Conservation (phyloP, 2,797 vertebrate species). For the Clarias platycephalus region DNA sequence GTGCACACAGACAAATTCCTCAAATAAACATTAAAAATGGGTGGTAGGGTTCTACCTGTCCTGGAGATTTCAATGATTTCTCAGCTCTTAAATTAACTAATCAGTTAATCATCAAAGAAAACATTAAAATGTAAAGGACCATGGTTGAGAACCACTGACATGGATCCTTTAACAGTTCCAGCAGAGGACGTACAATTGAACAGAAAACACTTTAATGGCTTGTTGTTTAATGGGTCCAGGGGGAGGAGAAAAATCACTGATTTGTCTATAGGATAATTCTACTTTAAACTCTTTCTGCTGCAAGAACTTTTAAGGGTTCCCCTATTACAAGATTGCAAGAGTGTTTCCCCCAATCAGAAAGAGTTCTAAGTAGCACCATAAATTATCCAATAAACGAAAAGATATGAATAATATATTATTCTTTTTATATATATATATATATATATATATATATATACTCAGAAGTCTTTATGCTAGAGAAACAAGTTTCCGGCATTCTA, state of each 20-base stretch:
- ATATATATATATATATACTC: background rate
- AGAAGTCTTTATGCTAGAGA: background rate
- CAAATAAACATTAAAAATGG: background rate
- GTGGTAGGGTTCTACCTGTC: background rate
- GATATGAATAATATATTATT: too few species aligned
- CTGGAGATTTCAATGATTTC: too few species aligned
- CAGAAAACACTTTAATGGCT: background rate
- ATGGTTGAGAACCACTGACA: background rate
- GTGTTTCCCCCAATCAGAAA: background rate
- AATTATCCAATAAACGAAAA: background rate
- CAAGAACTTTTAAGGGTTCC: background rate
- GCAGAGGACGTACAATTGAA: background rate
- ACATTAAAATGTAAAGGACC: too few species aligned
- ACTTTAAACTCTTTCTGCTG: background rate
- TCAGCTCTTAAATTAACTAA: too few species aligned
- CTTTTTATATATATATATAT: background rate
- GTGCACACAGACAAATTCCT: background rate
- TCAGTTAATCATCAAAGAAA: too few species aligned
- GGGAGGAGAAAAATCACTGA: too few species aligned
- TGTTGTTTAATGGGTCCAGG: background rate
- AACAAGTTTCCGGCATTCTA: background rate
- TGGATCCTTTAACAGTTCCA: background rate
- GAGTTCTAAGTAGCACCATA: background rate
- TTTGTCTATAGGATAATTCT: background rate
- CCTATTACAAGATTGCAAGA: background rate